Conservation (phyloP, 2,797 vertebrate genomes). For the Takifugu ocellatus region DNA sequence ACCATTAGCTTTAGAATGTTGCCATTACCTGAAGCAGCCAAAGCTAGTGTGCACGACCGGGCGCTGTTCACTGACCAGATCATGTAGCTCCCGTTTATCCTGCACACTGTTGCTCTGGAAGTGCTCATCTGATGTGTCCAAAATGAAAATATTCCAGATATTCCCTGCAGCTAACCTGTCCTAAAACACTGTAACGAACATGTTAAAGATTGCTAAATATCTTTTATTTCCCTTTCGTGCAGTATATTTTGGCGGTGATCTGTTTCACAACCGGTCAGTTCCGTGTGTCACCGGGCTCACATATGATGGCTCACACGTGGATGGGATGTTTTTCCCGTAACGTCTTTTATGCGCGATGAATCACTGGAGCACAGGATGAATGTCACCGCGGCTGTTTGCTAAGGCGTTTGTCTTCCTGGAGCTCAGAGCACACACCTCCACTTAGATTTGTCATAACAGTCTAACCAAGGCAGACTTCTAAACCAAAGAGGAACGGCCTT, state of each 20-base stretch:
- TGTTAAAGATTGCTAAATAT: neutral
- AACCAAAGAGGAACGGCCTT: too few species aligned
- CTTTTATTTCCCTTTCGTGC: neutral
- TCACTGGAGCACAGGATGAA: slow-evolving; percentile 27
- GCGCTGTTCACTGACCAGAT: too few species aligned
- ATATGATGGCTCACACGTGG: slow-evolving; percentile 9
- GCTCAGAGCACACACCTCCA: slow-evolving; percentile 8
- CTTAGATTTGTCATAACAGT: slow-evolving; percentile 16
- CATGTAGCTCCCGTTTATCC: too few species aligned
- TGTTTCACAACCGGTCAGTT: neutral
- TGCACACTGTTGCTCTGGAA: too few species aligned
- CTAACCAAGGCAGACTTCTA: neutral
- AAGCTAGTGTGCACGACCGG: too few species aligned
- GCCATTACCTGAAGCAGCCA: too few species aligned
- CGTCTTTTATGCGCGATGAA: slow-evolving; percentile 22
- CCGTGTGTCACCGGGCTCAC: neutral
- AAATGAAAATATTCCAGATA: too few species aligned
- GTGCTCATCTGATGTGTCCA: too few species aligned
- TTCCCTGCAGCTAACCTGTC: too few species aligned
- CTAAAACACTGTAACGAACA: too few species aligned
- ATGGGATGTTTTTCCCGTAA: slow-evolving; percentile 31
- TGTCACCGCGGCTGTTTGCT: slow-evolving; percentile 12
- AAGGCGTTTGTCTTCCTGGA: slow-evolving; percentile 3
- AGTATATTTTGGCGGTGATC: neutral
- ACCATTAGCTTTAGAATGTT: too few species aligned